phyloP scores from a whole-genome alignment of 2,797 vertebrate species.

The Sebastes oblongus region DNA sequence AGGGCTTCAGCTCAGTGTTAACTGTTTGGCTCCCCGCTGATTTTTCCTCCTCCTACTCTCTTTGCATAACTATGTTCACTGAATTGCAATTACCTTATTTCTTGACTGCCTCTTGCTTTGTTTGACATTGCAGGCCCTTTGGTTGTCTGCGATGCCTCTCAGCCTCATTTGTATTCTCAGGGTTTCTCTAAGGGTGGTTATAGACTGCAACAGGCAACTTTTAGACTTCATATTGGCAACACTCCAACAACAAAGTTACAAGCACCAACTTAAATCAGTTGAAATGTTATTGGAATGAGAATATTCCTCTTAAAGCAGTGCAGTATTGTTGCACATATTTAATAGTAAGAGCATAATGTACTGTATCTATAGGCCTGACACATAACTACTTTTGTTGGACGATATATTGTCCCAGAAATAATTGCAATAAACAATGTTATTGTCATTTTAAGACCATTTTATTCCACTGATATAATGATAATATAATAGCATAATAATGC shows the following conservation, averaged over 20 bases:
- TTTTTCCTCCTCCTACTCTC: constrained; percentile 44
- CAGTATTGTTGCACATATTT: neutral
- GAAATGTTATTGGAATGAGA: neutral
- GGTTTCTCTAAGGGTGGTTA: constrained; percentile 51
- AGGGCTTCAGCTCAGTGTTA: constrained; percentile 62
- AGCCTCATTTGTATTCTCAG: constrained; percentile 44
- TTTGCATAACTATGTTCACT: constrained; percentile 54
- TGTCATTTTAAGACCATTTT: neutral
- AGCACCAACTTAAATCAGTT: neutral
- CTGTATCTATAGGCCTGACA: neutral
- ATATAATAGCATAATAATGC: neutral
- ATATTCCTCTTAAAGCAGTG: neutral
- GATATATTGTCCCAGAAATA: neutral
- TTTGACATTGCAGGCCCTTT: constrained; percentile 70
- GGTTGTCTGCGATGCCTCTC: constrained; percentile 55
- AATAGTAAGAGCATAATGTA: neutral
- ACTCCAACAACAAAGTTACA: neutral
- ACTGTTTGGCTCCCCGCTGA: constrained; percentile 53
- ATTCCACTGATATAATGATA: neutral
- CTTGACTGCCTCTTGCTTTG: constrained; percentile 52
- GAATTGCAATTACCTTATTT: constrained; percentile 47
- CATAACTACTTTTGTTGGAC: neutral
- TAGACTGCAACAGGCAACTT: constrained; percentile 43
- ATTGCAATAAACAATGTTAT: neutral
- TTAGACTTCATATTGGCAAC: neutral